Conservation (phyloP, 2,113 vertebrate genomes). For the Andinoacara biseriatus region DNA sequence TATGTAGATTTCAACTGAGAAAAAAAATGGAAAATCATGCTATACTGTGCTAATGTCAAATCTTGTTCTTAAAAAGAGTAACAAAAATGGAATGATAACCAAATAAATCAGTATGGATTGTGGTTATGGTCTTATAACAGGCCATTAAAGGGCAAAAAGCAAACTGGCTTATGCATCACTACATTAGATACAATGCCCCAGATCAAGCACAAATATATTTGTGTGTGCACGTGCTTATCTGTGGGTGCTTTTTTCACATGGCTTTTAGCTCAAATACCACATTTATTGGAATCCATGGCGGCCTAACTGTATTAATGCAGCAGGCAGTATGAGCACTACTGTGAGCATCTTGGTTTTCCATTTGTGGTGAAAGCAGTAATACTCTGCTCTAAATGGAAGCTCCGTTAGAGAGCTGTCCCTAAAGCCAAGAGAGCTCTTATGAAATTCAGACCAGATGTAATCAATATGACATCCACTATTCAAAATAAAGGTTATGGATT, state of each 20-base stretch:
- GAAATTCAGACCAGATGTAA: conserved; percentile 15
- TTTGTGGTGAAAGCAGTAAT: conserved; percentile 31
- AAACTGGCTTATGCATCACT: neutral
- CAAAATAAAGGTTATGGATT: conserved; percentile 19
- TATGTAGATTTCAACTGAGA: no score
- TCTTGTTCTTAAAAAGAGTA: neutral
- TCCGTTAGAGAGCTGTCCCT: conserved; percentile 7
- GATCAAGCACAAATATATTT: neutral
- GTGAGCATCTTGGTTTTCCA: conserved; percentile 1
- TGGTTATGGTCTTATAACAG: neutral
- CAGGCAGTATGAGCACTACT: neutral
- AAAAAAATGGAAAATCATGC: neutral
- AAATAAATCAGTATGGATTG: neutral
- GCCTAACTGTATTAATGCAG: neutral
- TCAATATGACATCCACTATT: conserved; percentile 13
- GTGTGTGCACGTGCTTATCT: neutral
- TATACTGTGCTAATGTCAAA: neutral
- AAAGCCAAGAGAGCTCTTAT: neutral
- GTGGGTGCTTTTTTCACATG: neutral
- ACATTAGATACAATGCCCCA: neutral
- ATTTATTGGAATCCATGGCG: neutral
- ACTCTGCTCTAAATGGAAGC: conserved; percentile 12
- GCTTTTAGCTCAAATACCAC: neutral
- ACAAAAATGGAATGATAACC: neutral
- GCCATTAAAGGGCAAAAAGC: neutral